A percentile compares a stretch with the other conserved stretches of the same genome.
These are phyloP conservation scores for Plagiodera versicolora DNA, from an alignment of 2,888 invertebrate species.

Conservation along the genomic window DNA sequence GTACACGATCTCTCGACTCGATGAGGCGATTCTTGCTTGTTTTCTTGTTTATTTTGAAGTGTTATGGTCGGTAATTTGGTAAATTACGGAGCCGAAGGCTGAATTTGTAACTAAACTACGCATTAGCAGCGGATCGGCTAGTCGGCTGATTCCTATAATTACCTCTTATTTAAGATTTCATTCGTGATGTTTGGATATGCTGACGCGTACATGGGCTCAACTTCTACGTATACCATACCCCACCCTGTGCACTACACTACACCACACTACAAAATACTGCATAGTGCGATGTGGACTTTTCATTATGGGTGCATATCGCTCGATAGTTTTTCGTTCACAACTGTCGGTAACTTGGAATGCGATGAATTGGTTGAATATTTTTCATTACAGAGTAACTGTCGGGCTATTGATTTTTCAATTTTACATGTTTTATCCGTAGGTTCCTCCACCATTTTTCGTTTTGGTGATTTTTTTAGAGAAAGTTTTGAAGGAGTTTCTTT, in stretches of 20 bases:
- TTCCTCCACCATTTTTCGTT: too few species aligned
- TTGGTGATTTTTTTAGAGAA: too few species aligned
- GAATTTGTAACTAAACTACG: conserved; percentile 67
- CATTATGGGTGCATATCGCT: too few species aligned
- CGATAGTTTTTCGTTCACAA: too few species aligned
- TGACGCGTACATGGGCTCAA: conserved; percentile 45
- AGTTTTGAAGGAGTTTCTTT: too few species aligned
- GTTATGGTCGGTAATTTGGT: conserved; percentile 57
- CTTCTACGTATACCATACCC: conserved; percentile 4
- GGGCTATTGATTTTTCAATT: too few species aligned
- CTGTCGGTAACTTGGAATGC: too few species aligned
- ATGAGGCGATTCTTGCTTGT: conserved; percentile 51
- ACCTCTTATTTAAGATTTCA: conserved; percentile 56
- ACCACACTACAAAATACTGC: too few species aligned
- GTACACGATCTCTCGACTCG: conserved; percentile 49
- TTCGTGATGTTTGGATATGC: conserved; percentile 59
- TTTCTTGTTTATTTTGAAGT: conserved; percentile 58
- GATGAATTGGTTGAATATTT: too few species aligned
- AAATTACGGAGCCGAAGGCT: conserved; percentile 64
- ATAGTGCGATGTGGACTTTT: neutral
- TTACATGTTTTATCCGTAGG: too few species aligned
- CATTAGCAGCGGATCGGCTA: conserved; percentile 66
- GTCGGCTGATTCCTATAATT: conserved; percentile 60
- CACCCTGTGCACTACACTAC: too few species aligned
- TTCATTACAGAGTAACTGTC: too few species aligned